Conservation (phyloP, 2,113 vertebrate genomes). For the Accipiter cooperii region DNA sequence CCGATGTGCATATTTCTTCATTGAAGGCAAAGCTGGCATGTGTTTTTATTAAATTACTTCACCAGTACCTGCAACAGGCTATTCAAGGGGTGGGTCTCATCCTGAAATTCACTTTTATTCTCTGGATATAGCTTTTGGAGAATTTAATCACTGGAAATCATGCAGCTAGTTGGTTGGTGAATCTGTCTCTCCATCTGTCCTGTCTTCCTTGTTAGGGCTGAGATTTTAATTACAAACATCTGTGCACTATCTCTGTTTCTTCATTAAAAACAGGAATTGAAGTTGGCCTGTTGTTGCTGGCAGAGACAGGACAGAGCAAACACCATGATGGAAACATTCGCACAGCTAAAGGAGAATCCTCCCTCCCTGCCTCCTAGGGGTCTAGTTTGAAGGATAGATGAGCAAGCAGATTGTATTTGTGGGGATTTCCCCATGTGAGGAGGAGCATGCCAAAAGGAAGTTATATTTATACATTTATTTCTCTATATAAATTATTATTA, state of each 20-base stretch:
- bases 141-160: neutral
- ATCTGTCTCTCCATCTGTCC: constrained; percentile 44
- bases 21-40: neutral
- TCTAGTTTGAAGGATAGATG: neutral
- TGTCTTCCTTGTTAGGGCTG: constrained; percentile 38
- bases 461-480: neutral
- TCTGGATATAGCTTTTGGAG: neutral
- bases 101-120: neutral
- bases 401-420: neutral
- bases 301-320: neutral
- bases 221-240: constrained; percentile 57
- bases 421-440: neutral
- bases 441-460: neutral
- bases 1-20: neutral
- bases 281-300: neutral
- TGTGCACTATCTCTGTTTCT: neutral
- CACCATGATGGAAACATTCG: neutral
- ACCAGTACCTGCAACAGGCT: neutral
- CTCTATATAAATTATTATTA: neutral
- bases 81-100: neutral
- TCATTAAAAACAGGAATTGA: constrained; percentile 15
- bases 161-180: constrained; percentile 21
- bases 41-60: neutral
- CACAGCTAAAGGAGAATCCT: neutral
- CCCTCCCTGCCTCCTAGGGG: neutral